Evolutionary conservation across 2,888 invertebrate genomes (phyloP).

Genomic region (Helobdella robusta): DNA sequence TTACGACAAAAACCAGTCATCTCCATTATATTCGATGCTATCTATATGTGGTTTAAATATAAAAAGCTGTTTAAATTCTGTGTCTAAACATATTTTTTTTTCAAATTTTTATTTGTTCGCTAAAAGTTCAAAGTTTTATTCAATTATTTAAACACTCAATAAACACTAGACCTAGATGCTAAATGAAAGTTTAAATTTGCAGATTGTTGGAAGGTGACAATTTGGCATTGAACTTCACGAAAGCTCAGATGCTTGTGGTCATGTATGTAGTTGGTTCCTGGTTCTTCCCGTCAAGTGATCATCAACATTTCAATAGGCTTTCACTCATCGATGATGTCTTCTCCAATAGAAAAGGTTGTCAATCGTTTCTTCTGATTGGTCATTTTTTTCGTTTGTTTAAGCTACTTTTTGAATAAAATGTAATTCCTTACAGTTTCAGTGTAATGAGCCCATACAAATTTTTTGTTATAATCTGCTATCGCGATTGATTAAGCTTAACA

Average conservation of each 20-base stretch:
- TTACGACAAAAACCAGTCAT: no score
- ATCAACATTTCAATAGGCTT: background rate
- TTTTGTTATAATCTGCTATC: background rate
- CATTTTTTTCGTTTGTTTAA: background rate
- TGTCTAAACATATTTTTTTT: no score
- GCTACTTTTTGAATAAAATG: no score
- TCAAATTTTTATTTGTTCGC: no score
- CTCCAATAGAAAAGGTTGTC: background rate
- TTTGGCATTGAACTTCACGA: constrained; percentile 13
- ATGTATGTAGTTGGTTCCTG: constrained; percentile 15
- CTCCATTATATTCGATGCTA: no score
- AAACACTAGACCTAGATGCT: no score
- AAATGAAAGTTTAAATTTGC: no score
- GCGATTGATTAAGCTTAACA: no score
- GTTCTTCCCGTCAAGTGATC: constrained; percentile 2
- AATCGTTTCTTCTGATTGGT: background rate
- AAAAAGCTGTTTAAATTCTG: no score
- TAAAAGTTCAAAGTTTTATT: no score
- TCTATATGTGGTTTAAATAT: no score
- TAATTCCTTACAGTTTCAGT: background rate
- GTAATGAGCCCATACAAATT: background rate
- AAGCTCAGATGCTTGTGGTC: constrained; percentile 12
- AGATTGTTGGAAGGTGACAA: constrained; percentile 17
- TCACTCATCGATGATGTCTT: constrained; percentile 20
- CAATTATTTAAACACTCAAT: no score